Evolutionary conservation across 1,140 invertebrate genomes (phyloP).

Genomic region (Sipha flava): DNA sequence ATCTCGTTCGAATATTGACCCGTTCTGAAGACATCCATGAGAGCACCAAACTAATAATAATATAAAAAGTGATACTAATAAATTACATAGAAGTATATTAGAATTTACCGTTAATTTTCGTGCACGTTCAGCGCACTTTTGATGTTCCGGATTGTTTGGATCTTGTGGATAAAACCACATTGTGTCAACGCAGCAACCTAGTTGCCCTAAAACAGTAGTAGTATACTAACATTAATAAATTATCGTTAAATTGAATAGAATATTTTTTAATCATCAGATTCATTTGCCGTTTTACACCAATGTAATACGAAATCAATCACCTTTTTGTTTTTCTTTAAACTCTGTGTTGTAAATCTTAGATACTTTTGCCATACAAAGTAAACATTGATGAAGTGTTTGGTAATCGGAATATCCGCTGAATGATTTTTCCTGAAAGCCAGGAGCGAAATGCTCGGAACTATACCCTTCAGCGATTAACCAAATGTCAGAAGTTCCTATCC

Average conservation of each 20-base stretch:
- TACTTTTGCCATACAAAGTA: background rate
- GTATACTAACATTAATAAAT: background rate
- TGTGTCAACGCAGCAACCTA: background rate
- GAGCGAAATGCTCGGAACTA: background rate
- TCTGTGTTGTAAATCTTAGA: background rate
- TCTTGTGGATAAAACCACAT: background rate
- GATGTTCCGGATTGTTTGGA: background rate
- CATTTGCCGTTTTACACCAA: background rate
- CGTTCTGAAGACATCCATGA: background rate
- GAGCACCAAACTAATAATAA: background rate
- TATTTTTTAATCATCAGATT: background rate
- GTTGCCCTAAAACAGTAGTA: background rate
- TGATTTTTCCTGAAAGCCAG: background rate
- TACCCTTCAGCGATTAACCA: background rate
- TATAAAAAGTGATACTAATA: background rate
- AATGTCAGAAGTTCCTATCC: background rate
- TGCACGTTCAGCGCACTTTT: background rate
- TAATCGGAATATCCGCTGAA: background rate
- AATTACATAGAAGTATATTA: background rate
- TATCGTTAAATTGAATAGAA: background rate
- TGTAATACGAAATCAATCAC: no score
- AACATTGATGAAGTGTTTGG: background rate
- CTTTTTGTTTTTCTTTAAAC: background rate
- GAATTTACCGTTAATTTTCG: background rate
- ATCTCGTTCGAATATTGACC: background rate